These are phyloP conservation scores for Pterophyllum scalare DNA, from an alignment of 2,113 vertebrate species.

Conservation along the genomic window DNA sequence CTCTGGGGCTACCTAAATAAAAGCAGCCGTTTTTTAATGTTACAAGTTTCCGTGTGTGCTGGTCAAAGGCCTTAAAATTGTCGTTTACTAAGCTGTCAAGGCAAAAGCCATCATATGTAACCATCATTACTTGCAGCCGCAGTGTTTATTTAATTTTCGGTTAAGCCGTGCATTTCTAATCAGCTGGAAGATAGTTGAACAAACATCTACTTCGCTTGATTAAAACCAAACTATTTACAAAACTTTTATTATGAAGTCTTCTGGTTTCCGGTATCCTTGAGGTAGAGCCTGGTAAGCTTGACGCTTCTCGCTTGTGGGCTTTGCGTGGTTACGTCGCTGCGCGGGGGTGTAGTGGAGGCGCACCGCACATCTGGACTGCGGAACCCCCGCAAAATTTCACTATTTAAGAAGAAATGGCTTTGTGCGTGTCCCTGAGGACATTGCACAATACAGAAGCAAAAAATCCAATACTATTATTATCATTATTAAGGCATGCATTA, in stretches of 20 bases:
- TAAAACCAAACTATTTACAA: not conserved
- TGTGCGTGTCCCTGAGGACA: not conserved
- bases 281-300: not conserved
- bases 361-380: conserved; percentile 74
- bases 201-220: not conserved
- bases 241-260: conserved; percentile 44
- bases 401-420: not conserved
- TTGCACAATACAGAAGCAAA: not conserved
- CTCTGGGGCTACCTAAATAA: not conserved
- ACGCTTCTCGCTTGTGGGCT: conserved; percentile 24
- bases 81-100: not conserved
- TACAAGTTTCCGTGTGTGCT: not conserved
- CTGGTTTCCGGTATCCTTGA: not conserved
- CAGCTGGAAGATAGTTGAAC: not conserved
- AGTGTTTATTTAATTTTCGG: not conserved
- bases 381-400: conserved; percentile 45
- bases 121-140: not conserved
- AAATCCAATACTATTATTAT: not conserved
- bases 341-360: conserved; percentile 70
- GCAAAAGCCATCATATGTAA: not conserved
- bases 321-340: conserved; percentile 67
- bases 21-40: not conserved
- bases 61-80: not conserved
- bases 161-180: not conserved
- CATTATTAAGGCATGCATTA: not conserved